Evolutionary conservation across 2,113 vertebrate species (phyloP), one percentile per base, ranked within the genome.

Genomic region (Cnemophilus loriae): DNA sequence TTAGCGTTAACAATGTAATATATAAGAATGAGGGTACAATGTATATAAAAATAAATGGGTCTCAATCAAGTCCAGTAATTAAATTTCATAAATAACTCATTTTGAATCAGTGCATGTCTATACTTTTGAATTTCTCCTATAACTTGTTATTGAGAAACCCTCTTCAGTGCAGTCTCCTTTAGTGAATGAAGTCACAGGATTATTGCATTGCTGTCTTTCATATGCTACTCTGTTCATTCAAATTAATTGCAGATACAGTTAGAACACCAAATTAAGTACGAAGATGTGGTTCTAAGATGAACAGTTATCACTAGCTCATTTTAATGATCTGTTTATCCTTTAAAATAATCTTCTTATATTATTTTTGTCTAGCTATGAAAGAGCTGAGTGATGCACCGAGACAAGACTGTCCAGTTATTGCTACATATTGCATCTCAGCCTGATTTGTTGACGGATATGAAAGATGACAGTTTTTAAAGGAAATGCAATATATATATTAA

Each of bases 371-470:
- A 64, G 27, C 22, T 68, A 27, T 80, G 67, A 88, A 94, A 63
- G 76, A 63, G 3, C 46, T 85, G 85, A 87, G 57, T 71, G 82
- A 85, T 85, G 46, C 49, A 57, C 32, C 35, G 68, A 89, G 61
- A 84, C 44, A 83, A 93, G 78, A 26, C 57, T 68, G 37, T 57
- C 78, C 82, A 91, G 87, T 91, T 93, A 91, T 75, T 87, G 82
- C 74, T 87, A 42, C 41, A 17, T 85, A 83, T 79, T 94, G 67
- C 37, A 61, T 80, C 42, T 69, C 64, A 71, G 57, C 69, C 32
- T 93, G 90, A 92, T 91, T 88, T 93, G 75, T 67, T 80, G 85
- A 86, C 46, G 63, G 46, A 50, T 73, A 94, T 92, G 83, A 94
- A 74, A 90, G 20, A 63, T 44, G 63, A 53, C 78, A 84, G 12